Evolutionary conservation across 2,888 invertebrate species (phyloP).

Genomic region (Andrena marginata): DNA sequence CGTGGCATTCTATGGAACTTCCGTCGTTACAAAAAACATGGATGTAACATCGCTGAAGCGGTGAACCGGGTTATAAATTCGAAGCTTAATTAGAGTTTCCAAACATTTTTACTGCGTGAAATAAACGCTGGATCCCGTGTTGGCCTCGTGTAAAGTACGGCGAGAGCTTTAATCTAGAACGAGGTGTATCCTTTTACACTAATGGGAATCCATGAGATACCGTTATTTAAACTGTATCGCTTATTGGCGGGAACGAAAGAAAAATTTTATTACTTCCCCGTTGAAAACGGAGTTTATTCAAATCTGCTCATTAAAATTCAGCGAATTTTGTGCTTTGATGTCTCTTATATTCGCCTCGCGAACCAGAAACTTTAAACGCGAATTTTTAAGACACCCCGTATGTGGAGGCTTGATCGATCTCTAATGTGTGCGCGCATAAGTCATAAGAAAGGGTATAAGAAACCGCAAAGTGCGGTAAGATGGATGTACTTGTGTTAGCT

Average conservation of each 20-base stretch:
- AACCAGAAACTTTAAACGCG: neutral
- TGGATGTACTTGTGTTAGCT: conserved; percentile 36
- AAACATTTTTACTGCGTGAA: neutral
- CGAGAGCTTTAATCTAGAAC: neutral
- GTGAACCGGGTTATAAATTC: conserved; percentile 3
- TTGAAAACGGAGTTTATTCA: too few relatives aligned
- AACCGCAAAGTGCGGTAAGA: conserved; percentile 47
- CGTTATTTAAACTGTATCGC: neutral
- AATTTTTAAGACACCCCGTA: conserved; percentile 26
- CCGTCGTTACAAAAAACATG: neutral
- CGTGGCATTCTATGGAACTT: neutral
- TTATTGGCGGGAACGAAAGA: too few relatives aligned
- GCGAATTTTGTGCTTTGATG: neutral
- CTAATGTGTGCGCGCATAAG: conserved; percentile 43
- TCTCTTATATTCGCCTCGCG: neutral
- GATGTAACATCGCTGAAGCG: neutral
- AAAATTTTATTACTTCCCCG: too few relatives aligned
- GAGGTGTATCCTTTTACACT: neutral
- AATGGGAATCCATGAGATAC: neutral
- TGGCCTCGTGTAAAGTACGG: neutral
- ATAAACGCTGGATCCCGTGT: neutral
- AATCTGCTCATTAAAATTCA: too few relatives aligned
- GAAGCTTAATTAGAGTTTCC: neutral
- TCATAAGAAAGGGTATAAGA: conserved; percentile 41
- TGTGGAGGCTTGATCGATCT: conserved; percentile 33